These are phyloP conservation scores for Acropternis orthonyx DNA, from an alignment of 2,797 vertebrate genomes.

Conservation along the genomic window DNA sequence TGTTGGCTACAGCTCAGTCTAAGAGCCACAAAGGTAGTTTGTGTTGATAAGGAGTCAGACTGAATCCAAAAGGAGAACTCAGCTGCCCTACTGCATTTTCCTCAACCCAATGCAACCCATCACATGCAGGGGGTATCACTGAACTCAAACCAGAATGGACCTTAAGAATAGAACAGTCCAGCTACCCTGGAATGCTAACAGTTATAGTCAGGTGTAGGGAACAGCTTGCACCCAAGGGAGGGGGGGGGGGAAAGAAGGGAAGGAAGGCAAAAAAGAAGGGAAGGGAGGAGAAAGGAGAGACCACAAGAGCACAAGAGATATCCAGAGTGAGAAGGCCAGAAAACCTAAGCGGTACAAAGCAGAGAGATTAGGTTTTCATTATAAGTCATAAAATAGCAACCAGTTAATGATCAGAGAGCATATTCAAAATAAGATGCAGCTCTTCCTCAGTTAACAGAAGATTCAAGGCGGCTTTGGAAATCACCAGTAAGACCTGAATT, in stretches of 20 bases:
- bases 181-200: neutral
- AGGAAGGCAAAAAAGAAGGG: neutral
- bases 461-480: neutral
- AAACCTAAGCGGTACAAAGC: neutral
- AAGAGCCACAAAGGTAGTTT: neutral
- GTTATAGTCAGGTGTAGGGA: neutral
- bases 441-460: neutral
- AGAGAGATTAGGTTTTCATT: neutral
- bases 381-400: neutral
- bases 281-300: neutral
- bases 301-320: neutral
- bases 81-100: neutral
- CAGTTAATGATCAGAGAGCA: neutral
- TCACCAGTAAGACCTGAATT: neutral
- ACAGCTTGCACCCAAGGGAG: neutral
- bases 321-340: neutral
- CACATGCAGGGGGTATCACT: neutral
- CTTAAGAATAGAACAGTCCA: neutral
- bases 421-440: neutral
- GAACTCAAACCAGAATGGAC: neutral
- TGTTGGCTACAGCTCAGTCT: neutral
- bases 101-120: neutral
- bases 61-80: neutral
- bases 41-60: neutral
- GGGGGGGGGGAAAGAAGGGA: no score